These are phyloP conservation scores for Pteropus alecto DNA, from an alignment of 2,113 vertebrate species.

Conservation along the genomic window DNA sequence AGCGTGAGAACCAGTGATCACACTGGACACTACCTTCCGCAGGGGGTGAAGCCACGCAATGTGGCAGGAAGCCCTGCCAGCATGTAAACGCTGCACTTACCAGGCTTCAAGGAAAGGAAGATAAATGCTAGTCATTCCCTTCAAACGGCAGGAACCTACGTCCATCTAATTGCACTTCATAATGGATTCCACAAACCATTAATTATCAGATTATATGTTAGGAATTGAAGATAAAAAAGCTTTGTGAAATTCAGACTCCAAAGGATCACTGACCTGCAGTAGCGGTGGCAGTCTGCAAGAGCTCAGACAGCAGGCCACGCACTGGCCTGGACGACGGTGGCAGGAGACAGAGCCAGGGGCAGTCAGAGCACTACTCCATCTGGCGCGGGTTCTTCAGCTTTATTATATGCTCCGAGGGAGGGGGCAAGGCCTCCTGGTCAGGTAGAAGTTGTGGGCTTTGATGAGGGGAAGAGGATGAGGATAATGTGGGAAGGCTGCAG, in stretches of 20 bases:
- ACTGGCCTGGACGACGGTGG: neutral
- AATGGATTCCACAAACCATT: constrained; percentile 81
- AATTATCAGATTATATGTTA: constrained; percentile 81
- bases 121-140: constrained; percentile 75
- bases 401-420: neutral
- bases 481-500: neutral
- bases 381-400: rapidly evolving
- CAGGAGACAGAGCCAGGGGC: rapidly evolving
- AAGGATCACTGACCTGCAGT: neutral
- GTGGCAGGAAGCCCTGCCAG: neutral
- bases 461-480: neutral
- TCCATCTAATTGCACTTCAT: constrained; percentile 81
- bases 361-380: neutral
- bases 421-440: neutral
- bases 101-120: constrained; percentile 67
- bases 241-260: constrained; percentile 64
- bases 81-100: neutral
- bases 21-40: rapidly evolving
- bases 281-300: neutral
- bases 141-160: constrained; percentile 69
- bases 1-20: neutral
- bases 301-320: neutral
- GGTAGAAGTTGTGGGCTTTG: neutral
- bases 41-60: rapidly evolving
- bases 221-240: constrained; percentile 69